phyloP scores from a whole-genome alignment of 1,140 invertebrate genomes.

The Papilio helenus region DNA sequence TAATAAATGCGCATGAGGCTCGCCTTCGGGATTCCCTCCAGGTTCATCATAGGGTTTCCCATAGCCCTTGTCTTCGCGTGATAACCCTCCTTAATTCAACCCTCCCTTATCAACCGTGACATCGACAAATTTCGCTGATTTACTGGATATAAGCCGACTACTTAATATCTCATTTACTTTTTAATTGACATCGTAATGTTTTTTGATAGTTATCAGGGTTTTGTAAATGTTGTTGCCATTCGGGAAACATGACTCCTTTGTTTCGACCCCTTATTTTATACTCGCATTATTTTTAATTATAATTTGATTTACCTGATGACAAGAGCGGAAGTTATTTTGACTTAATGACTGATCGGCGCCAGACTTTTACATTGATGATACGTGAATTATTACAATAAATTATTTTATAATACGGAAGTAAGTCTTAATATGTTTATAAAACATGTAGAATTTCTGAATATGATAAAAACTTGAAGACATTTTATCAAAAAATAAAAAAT shows the following conservation, averaged over 20 bases:
- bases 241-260: neutral
- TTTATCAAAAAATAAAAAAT: neutral
- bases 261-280: neutral
- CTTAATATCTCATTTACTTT: slow-evolving; percentile 32
- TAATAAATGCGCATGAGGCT: slow-evolving; percentile 65
- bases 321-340: neutral
- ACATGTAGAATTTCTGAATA: neutral
- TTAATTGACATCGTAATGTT: slow-evolving; percentile 20
- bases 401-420: slow-evolving; percentile 13
- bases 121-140: slow-evolving; percentile 36
- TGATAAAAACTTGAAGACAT: neutral
- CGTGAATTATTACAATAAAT: neutral
- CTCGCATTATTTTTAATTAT: neutral
- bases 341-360: neutral
- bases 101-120: slow-evolving; percentile 32
- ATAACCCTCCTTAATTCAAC: slow-evolving; percentile 11
- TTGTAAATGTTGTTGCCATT: slow-evolving; percentile 8
- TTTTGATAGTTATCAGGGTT: neutral
- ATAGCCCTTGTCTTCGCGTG: slow-evolving; percentile 57
- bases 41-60: slow-evolving; percentile 77
- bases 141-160: slow-evolving; percentile 24
- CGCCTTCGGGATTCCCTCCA: slow-evolving; percentile 68
- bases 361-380: neutral
- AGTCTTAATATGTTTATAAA: neutral
- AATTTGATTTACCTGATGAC: slow-evolving; percentile 4